Evolutionary conservation across 2,113 vertebrate genomes (phyloP), one percentile per base, ranked within the genome.

Genomic region (Pipa parva): DNA sequence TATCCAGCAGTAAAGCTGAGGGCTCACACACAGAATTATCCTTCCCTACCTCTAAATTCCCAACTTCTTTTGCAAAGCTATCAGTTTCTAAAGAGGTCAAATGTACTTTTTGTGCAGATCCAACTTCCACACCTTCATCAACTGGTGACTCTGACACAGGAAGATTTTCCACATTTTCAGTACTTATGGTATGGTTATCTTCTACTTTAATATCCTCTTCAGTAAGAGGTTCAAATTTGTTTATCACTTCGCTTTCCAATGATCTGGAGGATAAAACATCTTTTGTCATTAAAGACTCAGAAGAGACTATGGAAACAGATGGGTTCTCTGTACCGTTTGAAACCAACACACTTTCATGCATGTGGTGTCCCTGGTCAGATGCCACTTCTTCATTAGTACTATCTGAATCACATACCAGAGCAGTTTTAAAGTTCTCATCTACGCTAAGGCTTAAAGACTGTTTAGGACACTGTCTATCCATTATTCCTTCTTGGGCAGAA

Each of bases 231-330:
- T 69, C 49, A 49, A 55, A 73, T 59, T 77, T 76, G 12, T 76
- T 73, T 3, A 72, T 74, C 61, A 79, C 81, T 13, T 33, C 61
- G 13, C 75, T 80, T 71, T 78, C 79, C 64, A 86, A 75, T 7
- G 89, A 88, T 27, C 81, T 81, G 72, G 88, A 88, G 52, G 87
- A 59, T 55, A 92, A 89, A 39, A 85, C 84, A n/a, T 87, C 79
- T 33, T 87, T 65, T 10, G 91, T 86, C 59, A 93, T 76, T 0
- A 90, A 88, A 10, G 80, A 71, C 67, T 55, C 11, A 25, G 55
- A 25, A 0, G 52, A 63, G 54, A 33, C 1, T 10, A 71, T 69
- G 74, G 58, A 24, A 39, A 69, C 63, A 13, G 55, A n/a, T 22
- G 33, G 2, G 74, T 74, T 71, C 64, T 11, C 64, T 48, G 50